A percentile compares a stretch with the other conserved stretches of the same genome.
Evolutionary conservation across 2,113 vertebrate genomes (phyloP).

Genomic region (Scomber scombrus): DNA sequence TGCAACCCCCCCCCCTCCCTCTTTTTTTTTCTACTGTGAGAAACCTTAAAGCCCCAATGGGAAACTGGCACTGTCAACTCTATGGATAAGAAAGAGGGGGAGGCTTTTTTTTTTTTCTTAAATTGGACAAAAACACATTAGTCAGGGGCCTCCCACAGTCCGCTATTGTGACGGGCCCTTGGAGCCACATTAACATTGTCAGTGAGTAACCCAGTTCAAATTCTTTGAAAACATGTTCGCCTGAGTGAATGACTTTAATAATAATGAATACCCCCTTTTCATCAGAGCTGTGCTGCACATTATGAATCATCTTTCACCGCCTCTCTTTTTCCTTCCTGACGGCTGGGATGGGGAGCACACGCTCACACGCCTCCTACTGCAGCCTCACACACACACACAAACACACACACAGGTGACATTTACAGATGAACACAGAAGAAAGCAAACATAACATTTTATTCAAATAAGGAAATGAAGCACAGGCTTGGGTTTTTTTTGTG

Average conservation of each 20-base stretch:
- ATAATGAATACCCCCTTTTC: slow-evolving; percentile 29
- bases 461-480: slow-evolving; percentile 17
- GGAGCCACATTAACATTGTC: slow-evolving; percentile 48
- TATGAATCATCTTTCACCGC: not conserved
- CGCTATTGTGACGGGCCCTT: slow-evolving; percentile 24
- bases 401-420: not conserved
- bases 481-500: slow-evolving; percentile 54
- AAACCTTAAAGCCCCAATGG: slow-evolving; percentile 29
- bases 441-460: slow-evolving; percentile 43
- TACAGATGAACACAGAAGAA: slow-evolving; percentile 1
- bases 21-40: not conserved
- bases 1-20: not conserved
- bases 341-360: not conserved
- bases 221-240: slow-evolving; percentile 22
- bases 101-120: slow-evolving; percentile 12
- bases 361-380: not conserved
- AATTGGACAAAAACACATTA: slow-evolving; percentile 48
- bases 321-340: not conserved
- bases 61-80: slow-evolving; percentile 30
- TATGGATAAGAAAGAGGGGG: slow-evolving; percentile 35
- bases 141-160: slow-evolving; percentile 31
- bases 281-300: not conserved
- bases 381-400: not conserved
- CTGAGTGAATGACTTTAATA: slow-evolving; percentile 38
- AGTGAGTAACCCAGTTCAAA: slow-evolving; percentile 40